phyloP scores from a whole-genome alignment of 2,113 vertebrate species.

The Symphodus melops region DNA sequence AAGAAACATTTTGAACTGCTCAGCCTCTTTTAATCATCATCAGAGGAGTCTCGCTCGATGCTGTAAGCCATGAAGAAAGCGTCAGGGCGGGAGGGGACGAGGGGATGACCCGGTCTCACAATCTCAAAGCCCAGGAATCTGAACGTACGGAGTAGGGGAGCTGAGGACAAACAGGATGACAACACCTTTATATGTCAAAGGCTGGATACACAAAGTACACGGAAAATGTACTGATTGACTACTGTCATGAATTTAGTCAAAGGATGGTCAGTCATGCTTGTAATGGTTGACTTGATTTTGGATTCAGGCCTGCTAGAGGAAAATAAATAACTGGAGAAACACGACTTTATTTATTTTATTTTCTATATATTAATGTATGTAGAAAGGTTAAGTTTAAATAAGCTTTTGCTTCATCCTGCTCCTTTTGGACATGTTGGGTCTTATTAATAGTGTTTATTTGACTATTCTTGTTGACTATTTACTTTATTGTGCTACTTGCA shows the following conservation, averaged over 20 bases:
- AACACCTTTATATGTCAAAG: not conserved
- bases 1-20: conserved; percentile 59
- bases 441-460: no score
- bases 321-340: not conserved
- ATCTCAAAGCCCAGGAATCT: conserved; percentile 99
- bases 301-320: not conserved
- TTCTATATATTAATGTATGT: no score
- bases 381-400: no score
- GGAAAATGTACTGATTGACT: no score
- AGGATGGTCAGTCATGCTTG: not conserved
- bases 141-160: conserved; percentile 95
- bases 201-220: not conserved
- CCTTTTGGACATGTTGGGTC: no score
- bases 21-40: conserved; percentile 86
- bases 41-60: conserved; percentile 94
- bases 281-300: not conserved
- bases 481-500: no score
- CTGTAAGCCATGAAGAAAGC: conserved; percentile 99
- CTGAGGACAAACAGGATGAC: conserved; percentile 66
- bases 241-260: not conserved
- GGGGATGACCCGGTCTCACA: conserved; percentile 99
- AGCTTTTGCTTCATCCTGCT: no score
- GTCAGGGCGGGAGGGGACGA: conserved; percentile 96
- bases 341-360: no score
- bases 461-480: no score